A percentile compares a stretch with the other conserved stretches of the same genome.
These are phyloP conservation scores for Drosophila paracracens DNA, from an alignment of 2,888 invertebrate species.

Conservation along the genomic window DNA sequence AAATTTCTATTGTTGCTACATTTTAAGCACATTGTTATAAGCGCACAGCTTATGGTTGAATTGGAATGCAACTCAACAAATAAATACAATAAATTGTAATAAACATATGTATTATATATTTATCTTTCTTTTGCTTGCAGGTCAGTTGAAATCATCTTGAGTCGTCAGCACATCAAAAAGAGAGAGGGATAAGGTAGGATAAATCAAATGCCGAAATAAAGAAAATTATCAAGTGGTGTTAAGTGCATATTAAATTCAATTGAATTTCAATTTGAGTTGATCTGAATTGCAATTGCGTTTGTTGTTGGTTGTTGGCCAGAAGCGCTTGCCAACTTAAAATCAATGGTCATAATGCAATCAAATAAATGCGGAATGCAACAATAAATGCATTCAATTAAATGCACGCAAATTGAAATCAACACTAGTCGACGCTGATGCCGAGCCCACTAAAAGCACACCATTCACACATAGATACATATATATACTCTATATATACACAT, in stretches of 20 bases:
- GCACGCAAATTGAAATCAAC: constrained; percentile 53
- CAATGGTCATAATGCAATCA: constrained; percentile 44
- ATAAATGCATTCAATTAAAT: constrained; percentile 56
- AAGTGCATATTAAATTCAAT: constrained; percentile 44
- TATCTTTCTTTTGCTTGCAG: constrained; percentile 26
- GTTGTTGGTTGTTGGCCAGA: constrained; percentile 15
- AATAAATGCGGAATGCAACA: constrained; percentile 52
- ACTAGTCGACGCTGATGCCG: constrained; percentile 9
- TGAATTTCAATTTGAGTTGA: constrained; percentile 19
- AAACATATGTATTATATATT: not conserved
- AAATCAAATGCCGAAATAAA: constrained; percentile 16
- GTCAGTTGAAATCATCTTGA: constrained; percentile 20
- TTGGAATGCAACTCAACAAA: not conserved
- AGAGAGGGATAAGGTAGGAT: constrained; percentile 5
- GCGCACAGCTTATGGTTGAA: not conserved
- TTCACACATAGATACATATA: not conserved
- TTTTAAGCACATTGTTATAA: not conserved
- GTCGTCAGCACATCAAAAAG: not conserved
- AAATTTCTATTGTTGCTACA: not conserved
- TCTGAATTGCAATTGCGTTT: constrained; percentile 41
- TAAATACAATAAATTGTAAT: too few relatives aligned
- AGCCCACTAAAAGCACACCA: too few relatives aligned
- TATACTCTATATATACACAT: not conserved
- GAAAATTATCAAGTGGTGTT: constrained; percentile 31
- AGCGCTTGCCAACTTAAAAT: constrained; percentile 17